Percentiles rank a stretch among this genome's conserved stretches.
Evolutionary conservation across 2,113 vertebrate genomes (phyloP).

Genomic region (Salvelinus sp.): DNA sequence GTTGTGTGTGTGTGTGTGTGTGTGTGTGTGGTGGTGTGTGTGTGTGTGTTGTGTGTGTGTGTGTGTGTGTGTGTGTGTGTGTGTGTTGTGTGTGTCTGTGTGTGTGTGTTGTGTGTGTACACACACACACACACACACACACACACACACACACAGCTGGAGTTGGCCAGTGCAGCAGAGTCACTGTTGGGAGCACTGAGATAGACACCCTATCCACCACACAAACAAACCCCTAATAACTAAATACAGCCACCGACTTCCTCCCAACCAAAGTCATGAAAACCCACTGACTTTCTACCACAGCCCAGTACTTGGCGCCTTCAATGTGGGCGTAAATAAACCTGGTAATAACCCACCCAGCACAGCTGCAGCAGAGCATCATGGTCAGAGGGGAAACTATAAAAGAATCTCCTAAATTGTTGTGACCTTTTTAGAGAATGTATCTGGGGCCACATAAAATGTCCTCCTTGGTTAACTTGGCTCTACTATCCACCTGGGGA

Average conservation of each 20-base stretch:
- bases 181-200: background rate
- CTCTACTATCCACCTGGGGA: constrained; percentile 57
- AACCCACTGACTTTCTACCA: background rate
- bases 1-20: no score
- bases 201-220: background rate
- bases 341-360: background rate
- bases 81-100: no score
- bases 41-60: no score
- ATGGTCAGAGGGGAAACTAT: constrained; percentile 54
- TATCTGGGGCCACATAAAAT: constrained; percentile 57
- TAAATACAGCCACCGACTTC: background rate
- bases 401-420: constrained; percentile 65
- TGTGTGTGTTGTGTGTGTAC: no score
- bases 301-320: background rate
- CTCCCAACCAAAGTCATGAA: background rate
- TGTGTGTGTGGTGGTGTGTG: no score
- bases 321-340: constrained; percentile 29
- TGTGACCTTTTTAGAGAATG: constrained; percentile 68
- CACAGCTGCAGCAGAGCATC: constrained; percentile 35
- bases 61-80: no score
- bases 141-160: no score
- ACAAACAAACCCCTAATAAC: background rate
- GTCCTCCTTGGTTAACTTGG: constrained; percentile 47
- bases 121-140: background rate
- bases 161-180: background rate